Evolutionary conservation across 2,888 invertebrate genomes (phyloP), one percentile per base, ranked within the genome.

Genomic region (Euclidia mi): DNA sequence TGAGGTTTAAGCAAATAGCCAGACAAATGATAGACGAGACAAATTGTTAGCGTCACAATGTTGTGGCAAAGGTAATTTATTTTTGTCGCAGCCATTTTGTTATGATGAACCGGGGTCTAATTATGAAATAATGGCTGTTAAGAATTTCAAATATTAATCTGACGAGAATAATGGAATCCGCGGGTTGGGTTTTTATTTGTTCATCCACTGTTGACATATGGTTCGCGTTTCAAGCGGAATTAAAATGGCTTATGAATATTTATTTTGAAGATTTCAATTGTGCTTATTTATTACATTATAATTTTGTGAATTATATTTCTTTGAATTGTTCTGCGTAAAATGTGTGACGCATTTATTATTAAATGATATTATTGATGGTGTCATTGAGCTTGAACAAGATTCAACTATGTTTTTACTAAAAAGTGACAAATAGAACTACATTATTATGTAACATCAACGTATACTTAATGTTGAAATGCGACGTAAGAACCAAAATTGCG

Each of bases 11-110:
- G 84, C 85, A 85, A 88, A 88, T 87, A 85, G 72, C 76, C 75
- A 84, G 84, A 88, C 88, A 85, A 89, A 89, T 89, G 87, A 88
- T 82, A 72, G 79, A 77, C 79, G 76, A 85, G 89, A 88, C 84
- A 89, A 89, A 89, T 88, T 82, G 82, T 81, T 72, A 81, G 76
- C 72, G 82, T 65, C 78, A 73, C 81, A 83, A 80, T 81, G 77
- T 82, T 77, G 78, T 56, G 75, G 75, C 67, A 53, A 62, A 66
- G 56, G 65, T 76, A 72, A 81, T 79, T 80, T 76, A 76, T 82
- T 71, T 76, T 61, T 66, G 57, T 70, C 52, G 34, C 48, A 14
- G 28, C 34, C 56, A 56, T 41, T 51, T 43, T 65, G 51, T 57
- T 75, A 52, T 62, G 49, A 67, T 63, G 25, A 48, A 53, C 52